Base-by-base conservation (phyloP, 2,888 invertebrate species). In the Rhingia rostrata region DNA sequence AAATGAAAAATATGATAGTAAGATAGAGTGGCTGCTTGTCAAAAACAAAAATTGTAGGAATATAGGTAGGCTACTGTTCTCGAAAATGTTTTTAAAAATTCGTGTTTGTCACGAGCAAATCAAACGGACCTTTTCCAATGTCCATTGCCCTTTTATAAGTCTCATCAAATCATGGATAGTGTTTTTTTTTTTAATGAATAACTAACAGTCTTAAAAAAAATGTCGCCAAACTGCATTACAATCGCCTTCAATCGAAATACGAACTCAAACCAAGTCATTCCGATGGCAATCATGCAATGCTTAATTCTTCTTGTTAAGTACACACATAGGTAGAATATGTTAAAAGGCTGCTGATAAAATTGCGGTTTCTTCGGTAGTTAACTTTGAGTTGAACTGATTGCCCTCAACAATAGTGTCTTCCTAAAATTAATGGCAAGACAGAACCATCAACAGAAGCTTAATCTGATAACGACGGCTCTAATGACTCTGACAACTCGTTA, bases 311-410 rank as follows among this genome's bases (percentile, higher is more conserved):
- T 33, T 9, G 14, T 9, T 4, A 61, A 35, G 47, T 45, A 14
- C 12, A 30, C 22, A 14, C 9, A 5, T 4, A 43, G 10, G 30
- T 51, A 30, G 6, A 39, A 10, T 35, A 39, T 37, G n/a, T 39
- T 30, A 51, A 51, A 51, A 64, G 51, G 51, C 51, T 64, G 64
- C 64, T 64, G 51, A 63, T 47, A 47, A n/a, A 49, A 63, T 30
- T 45, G 12, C 33, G 53, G 22, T 32, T 32, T 43, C 43, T 32
- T 60, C 60, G 32, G 2, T n/a, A 4, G 5, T 22, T 22, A 22
- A 2, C 22, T 22, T 22, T 22, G 1, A 22, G 22, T 22, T 22
- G 2, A 22, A 22, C 2, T 22, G 22, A 22, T 2, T 22, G 22
- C 22, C 22, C 22, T 22, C 22, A 22, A 22, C 22, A 22, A 22